These are phyloP conservation scores for Emydura subglobosa DNA, from an alignment of 2,113 vertebrate genomes.

Conservation along the genomic window DNA sequence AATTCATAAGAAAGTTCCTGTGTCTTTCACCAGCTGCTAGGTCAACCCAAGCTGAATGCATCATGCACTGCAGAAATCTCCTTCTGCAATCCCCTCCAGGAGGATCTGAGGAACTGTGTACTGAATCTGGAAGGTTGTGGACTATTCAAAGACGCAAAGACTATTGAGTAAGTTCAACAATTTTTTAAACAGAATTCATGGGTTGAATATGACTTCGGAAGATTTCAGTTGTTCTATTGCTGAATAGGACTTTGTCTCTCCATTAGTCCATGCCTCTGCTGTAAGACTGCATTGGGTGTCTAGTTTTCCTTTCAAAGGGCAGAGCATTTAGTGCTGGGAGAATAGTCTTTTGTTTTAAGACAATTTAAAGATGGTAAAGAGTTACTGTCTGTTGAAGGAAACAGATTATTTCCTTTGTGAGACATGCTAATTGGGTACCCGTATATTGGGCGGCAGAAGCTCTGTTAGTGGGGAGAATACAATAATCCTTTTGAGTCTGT, in stretches of 20 bases:
- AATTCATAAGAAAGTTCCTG: neutral
- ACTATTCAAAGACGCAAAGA: conserved; percentile 68
- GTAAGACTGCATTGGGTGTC: neutral
- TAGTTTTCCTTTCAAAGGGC: conserved; percentile 7
- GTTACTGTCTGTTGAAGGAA: neutral
- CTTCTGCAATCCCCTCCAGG: conserved; percentile 72
- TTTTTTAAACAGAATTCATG: neutral
- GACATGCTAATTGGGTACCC: neutral
- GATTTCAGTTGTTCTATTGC: fast-evolving
- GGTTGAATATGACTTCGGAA: neutral
- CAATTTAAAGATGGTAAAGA: neutral
- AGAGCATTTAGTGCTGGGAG: neutral
- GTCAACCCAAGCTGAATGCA: conserved; percentile 59
- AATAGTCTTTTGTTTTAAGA: neutral
- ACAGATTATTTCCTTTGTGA: neutral
- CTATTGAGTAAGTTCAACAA: conserved; percentile 63
- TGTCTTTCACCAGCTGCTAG: conserved; percentile 54
- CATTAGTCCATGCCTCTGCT: neutral
- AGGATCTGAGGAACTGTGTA: conserved; percentile 68
- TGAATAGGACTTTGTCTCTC: neutral
- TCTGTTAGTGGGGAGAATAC: neutral
- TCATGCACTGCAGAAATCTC: conserved; percentile 71
- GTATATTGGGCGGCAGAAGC: neutral
- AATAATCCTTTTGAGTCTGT: neutral
- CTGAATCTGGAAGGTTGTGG: conserved; percentile 71